Evolutionary conservation across 1,140 invertebrate species (phyloP).

Genomic region (Protaetia brevitarsis): DNA sequence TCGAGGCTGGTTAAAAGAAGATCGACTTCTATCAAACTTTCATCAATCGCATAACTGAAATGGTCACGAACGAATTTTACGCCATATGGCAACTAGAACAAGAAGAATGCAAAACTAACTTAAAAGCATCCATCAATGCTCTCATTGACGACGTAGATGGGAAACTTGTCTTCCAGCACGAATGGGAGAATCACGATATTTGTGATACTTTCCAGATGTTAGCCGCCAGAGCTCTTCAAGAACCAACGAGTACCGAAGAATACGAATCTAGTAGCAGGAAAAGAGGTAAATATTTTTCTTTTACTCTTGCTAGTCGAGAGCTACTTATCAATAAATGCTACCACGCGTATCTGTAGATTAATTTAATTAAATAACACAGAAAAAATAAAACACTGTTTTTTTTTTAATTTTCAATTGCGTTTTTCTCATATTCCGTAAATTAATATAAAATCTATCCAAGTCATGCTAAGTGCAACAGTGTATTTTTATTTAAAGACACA

Average conservation of each 20-base stretch:
- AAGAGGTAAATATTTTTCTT: no score
- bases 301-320: no score
- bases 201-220: constrained; percentile 63
- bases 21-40: constrained; percentile 59
- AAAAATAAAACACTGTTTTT: no score
- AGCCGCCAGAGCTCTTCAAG: constrained; percentile 56
- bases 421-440: no score
- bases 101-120: constrained; percentile 49
- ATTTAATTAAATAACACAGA: no score
- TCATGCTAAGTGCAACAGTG: no score
- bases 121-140: constrained; percentile 49
- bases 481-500: no score
- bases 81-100: constrained; percentile 54
- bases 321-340: no score
- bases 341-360: no score
- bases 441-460: no score
- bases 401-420: no score
- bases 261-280: no score
- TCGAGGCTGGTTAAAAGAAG: constrained; percentile 57
- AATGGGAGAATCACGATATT: constrained; percentile 59
- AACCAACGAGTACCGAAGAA: constrained; percentile 67
- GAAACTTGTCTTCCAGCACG: constrained; percentile 52
- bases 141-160: constrained; percentile 53
- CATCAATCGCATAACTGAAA: constrained; percentile 57
- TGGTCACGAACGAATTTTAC: constrained; percentile 63